Evolutionary conservation across 2,113 vertebrate genomes (phyloP), one percentile per base, ranked within the genome.

Genomic region (Aspiorhynchus laticeps): DNA sequence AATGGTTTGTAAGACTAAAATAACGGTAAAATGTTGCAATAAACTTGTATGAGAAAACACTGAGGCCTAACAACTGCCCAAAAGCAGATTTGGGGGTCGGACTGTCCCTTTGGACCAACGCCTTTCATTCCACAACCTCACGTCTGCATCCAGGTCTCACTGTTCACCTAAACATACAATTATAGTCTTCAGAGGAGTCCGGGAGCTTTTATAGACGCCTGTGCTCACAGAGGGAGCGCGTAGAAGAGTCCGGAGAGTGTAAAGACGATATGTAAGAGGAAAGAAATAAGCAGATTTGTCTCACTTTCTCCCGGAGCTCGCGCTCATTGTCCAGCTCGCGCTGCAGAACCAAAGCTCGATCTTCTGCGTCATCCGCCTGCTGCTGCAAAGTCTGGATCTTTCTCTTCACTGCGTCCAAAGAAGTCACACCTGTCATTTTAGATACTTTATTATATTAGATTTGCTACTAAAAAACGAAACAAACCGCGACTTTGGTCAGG

Each of bases 331-430:
- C 97, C 95, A 97, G 93, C 86, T 98, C 96, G 90, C 95, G 95
- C 95, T 99, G 98, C 87, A 98, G 94, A 86, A 92, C 91, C 93
- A 98, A 95, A 84, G 98, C 96, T 85, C 97, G 96, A 82, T 98
- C 97, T 92, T 98, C 98, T 41, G 97, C 98, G 91, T 98, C 96
- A 93, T 98, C 98, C 75, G 97, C 98, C 93, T 99, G 97, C 94
- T 97, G 97, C 94, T 99, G 98, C 95, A 99, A 96, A 94, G 95
- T 95, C 94, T 98, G 97, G 94, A 99, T 98, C 95, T 99, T 99
- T 93, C 97, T 97, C 93, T 98, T 98, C 89, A 98, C 98, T 36
- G 97, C 96, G 88, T 98, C 98, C 96, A 99, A 92, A 90, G 97
- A 99, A 93, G 96, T 98, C 89, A 95, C 89, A 92, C 96, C 94